Percentiles rank a stretch among this genome's conserved stretches.
Evolutionary conservation across 1,140 invertebrate genomes (phyloP).

Genomic region (Neuroterus valhalla): DNA sequence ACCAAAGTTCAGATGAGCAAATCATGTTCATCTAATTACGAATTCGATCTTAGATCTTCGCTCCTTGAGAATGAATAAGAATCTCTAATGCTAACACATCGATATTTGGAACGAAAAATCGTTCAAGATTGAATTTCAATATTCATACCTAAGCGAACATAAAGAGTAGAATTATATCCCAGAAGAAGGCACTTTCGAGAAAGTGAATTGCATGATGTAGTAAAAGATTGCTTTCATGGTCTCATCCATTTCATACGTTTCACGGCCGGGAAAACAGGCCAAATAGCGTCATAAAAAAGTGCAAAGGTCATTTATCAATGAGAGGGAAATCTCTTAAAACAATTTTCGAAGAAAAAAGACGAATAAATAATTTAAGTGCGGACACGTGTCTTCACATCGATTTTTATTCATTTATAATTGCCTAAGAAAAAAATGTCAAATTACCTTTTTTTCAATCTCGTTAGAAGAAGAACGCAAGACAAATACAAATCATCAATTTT

Average conservation of each 20-base stretch:
- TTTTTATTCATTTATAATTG: no score
- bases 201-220: neutral
- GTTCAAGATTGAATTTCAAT: neutral
- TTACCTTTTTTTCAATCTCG: no score
- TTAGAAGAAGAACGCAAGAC: no score
- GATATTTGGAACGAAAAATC: no score
- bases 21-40: no score
- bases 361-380: neutral
- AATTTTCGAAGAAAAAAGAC: neutral
- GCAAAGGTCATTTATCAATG: neutral
- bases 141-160: neutral
- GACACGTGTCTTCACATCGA: no score
- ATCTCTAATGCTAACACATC: no score
- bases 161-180: neutral
- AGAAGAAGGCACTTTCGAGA: neutral
- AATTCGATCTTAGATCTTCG: no score
- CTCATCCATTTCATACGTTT: neutral
- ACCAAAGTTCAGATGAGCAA: no score
- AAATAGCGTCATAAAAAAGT: slow-evolving; percentile 2
- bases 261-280: neutral
- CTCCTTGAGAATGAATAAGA: no score
- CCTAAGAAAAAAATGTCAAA: no score
- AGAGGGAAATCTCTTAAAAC: neutral
- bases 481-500: no score
- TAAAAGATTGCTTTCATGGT: neutral